Percentiles rank a stretch among this genome's conserved stretches.
phyloP scores from a whole-genome alignment of 2,113 vertebrate genomes.

The Craseonycteris thonglongyai region DNA sequence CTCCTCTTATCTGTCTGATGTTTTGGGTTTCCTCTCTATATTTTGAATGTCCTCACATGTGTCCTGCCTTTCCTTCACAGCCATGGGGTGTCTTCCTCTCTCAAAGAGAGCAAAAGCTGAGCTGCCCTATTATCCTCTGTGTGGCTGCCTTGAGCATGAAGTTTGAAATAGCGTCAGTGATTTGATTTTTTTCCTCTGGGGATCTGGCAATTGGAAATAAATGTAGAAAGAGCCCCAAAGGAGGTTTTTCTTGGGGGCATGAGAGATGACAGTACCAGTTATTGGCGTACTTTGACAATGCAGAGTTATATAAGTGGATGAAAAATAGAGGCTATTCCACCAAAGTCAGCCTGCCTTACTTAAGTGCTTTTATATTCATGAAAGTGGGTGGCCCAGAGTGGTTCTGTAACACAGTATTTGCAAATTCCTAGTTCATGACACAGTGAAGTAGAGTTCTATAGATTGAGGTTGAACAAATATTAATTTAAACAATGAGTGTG shows the following conservation, averaged over 20 bases:
- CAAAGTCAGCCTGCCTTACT: constrained; percentile 54
- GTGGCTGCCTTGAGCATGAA: constrained; percentile 64
- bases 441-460: constrained; percentile 35
- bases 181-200: constrained; percentile 46
- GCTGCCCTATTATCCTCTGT: constrained; percentile 60
- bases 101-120: constrained; percentile 62
- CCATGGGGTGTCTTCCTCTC: constrained; percentile 58
- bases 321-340: constrained; percentile 63
- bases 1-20: constrained; percentile 45
- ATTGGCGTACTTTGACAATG: constrained; percentile 62
- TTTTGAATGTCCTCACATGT: constrained; percentile 42
- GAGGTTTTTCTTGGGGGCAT: constrained; percentile 63
- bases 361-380: constrained; percentile 53
- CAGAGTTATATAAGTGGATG: constrained; percentile 64
- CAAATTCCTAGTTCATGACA: constrained; percentile 26
- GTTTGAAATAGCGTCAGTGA: constrained; percentile 57
- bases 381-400: constrained; percentile 55
- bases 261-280: constrained; percentile 60
- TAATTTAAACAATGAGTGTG: constrained; percentile 7
- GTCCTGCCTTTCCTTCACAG: constrained; percentile 43
- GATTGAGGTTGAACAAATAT: constrained; percentile 14
- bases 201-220: constrained; percentile 69
- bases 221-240: constrained; percentile 66
- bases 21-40: constrained; percentile 60
- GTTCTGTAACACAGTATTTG: constrained; percentile 24